Percentiles rank a stretch among this genome's conserved stretches.
Evolutionary conservation across 2,797 vertebrate genomes (phyloP).

Genomic region (Acrossocheilus fasciatus): DNA sequence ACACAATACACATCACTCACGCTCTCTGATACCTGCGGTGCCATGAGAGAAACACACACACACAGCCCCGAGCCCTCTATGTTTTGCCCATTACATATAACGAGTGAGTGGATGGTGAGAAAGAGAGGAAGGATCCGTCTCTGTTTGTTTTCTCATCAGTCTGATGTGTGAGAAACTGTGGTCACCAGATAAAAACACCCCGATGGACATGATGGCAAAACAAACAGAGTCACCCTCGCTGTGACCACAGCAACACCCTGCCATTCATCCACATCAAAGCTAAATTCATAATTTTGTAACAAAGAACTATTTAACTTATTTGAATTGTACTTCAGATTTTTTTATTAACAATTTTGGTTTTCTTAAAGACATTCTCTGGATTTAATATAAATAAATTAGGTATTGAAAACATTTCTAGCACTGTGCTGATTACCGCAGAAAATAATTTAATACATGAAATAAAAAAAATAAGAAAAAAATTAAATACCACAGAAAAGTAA

Average conservation of each 20-base stretch:
- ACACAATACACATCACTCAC: constrained; percentile 32
- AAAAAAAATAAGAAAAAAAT: too few species aligned
- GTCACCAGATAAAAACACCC: constrained; percentile 51
- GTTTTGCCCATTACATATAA: constrained; percentile 58
- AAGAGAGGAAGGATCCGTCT: constrained; percentile 15
- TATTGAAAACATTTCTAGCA: background rate
- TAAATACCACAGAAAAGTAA: background rate
- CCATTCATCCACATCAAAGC: background rate
- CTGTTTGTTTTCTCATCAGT: constrained; percentile 55
- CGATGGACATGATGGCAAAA: constrained; percentile 36
- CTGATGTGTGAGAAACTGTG: constrained; percentile 56
- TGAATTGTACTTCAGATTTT: background rate
- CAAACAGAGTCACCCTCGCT: constrained; percentile 7
- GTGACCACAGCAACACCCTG: constrained; percentile 11
- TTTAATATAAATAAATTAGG: background rate
- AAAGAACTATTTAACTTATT: background rate
- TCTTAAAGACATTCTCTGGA: background rate
- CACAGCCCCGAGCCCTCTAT: constrained; percentile 55
- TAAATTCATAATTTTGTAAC: background rate
- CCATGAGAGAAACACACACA: constrained; percentile 42
- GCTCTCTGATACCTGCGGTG: constrained; percentile 48
- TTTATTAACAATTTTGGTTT: background rate
- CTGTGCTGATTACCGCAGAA: too few species aligned
- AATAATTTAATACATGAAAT: too few species aligned
- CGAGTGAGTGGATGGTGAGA: constrained; percentile 42